Base-by-base conservation (phyloP, 2,888 invertebrate genomes). In the Calliphora vomitoria region DNA sequence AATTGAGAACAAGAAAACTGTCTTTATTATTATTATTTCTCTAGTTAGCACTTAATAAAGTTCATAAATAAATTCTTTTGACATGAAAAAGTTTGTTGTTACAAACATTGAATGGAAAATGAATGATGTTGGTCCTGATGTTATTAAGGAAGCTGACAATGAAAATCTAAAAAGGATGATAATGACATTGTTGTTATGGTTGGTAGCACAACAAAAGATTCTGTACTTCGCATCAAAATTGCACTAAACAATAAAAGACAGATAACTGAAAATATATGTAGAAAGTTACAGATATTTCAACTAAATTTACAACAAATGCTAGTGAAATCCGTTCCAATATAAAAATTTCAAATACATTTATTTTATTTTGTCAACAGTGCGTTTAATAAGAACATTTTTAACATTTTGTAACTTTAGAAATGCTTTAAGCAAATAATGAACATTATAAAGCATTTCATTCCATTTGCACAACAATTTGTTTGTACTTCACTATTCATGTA, bases 41-140 rank as follows among this genome's bases (percentile, higher is more conserved):
- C 20, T 53, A 60, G 50, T 84, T 79, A 71, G 64, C 78, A 76
- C 84, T 79, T 66, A 84, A 79, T 79, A 72, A 79, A 84, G 58
- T 71, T 72, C 72, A 79, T 79, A 84, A 79, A 72, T 72, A 66
- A 62, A 79, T 50, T 38, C 20, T 53, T 79, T 50, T 79, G 38
- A 84, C 72, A 72, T 38, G 31, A 47, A 74, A 68, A 25, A n/a
- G 38, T 58, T 60, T 68, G 58, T 60, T 58, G 31, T 58, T 15
- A 38, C 25, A 53, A 18, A 35, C 18, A 64, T 47, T 41, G 64
- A 81, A 62, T 81, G 38, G 41, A 11, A 18, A 64, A 81, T 25
- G 41, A 18, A 64, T 41, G 41, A 62, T 64, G 53, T 6, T 64
- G 62, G 50, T 53, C 72, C 13, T 50, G 50, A 64, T 72, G 44